Evolutionary conservation across 2,113 vertebrate species (phyloP).

Genomic region (Sisor rabdophorus): DNA sequence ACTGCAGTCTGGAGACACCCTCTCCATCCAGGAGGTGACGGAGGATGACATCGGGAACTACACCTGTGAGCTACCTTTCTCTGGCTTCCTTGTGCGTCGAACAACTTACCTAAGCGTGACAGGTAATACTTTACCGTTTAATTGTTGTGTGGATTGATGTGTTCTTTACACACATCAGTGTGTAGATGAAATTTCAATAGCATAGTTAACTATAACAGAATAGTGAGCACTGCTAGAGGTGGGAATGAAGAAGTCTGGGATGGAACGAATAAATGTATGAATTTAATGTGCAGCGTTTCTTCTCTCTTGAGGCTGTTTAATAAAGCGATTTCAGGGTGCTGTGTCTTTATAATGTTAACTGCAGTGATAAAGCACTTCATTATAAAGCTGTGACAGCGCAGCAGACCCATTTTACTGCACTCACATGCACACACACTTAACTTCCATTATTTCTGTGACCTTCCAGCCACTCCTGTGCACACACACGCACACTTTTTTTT

Average conservation of each 20-base stretch:
- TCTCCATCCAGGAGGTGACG: conserved; percentile 87
- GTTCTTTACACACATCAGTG: background rate
- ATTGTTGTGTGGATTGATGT: background rate
- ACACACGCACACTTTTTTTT: conserved; percentile 21
- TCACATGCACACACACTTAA: conserved; percentile 43
- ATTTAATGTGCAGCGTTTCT: conserved; percentile 24
- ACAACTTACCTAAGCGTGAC: conserved; percentile 90
- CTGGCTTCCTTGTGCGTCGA: conserved; percentile 86
- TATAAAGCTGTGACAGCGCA: conserved; percentile 32
- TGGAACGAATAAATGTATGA: conserved; percentile 31
- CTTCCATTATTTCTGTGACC: conserved; percentile 45
- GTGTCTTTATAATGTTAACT: conserved; percentile 39
- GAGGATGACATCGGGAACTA: conserved; percentile 98
- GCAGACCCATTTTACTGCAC: conserved; percentile 29
- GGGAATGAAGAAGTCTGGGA: background rate
- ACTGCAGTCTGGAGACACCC: conserved; percentile 80
- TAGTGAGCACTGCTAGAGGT: background rate
- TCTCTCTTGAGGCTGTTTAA: conserved; percentile 29
- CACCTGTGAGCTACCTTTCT: conserved; percentile 91
- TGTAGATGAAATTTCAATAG: background rate
- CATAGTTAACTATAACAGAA: background rate
- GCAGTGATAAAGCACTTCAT: conserved; percentile 41
- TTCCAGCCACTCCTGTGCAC: conserved; percentile 31
- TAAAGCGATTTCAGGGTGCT: conserved; percentile 37
- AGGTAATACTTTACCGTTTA: conserved; percentile 68